phyloP scores from a whole-genome alignment of 92 coral and sea anemone genomes.

The Zoanthus solanderi region DNA sequence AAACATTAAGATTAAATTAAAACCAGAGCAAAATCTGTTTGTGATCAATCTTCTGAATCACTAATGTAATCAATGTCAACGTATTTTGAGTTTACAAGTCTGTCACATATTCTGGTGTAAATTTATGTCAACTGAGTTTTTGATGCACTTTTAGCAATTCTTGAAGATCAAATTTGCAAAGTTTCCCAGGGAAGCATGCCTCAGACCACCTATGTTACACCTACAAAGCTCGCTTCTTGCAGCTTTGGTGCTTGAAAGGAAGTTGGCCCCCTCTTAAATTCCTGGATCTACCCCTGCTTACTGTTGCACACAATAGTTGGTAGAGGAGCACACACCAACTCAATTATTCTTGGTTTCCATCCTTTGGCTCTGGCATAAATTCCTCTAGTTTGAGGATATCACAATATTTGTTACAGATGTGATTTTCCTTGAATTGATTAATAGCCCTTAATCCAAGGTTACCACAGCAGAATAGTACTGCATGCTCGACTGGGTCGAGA shows the following conservation, averaged over 20 bases:
- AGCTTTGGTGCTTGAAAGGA: constrained; percentile 5
- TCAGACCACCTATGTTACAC: background rate
- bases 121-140: constrained; percentile 10
- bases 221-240: constrained; percentile 11
- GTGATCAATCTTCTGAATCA: constrained; percentile 10
- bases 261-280: constrained; percentile 28
- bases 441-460: constrained; percentile 59
- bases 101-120: too few species aligned
- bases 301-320: constrained; percentile 20
- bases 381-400: constrained; percentile 45
- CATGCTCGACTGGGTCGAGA: constrained; percentile 11
- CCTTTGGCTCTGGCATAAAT: constrained; percentile 29
- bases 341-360: constrained; percentile 21
- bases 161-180: background rate
- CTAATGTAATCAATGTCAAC: constrained; percentile 28
- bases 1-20: background rate
- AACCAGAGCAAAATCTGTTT: constrained; percentile 6
- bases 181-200: constrained; percentile 18
- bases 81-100: constrained; percentile 23
- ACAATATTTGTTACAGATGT: constrained; percentile 57
- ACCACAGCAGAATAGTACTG: constrained; percentile 64
- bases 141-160: constrained; percentile 15
- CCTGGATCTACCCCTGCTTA: constrained; percentile 27
- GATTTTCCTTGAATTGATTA: constrained; percentile 51
- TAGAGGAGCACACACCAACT: constrained; percentile 27